phyloP scores from a whole-genome alignment of 1,140 invertebrate species.

The Aphidius ervi region DNA sequence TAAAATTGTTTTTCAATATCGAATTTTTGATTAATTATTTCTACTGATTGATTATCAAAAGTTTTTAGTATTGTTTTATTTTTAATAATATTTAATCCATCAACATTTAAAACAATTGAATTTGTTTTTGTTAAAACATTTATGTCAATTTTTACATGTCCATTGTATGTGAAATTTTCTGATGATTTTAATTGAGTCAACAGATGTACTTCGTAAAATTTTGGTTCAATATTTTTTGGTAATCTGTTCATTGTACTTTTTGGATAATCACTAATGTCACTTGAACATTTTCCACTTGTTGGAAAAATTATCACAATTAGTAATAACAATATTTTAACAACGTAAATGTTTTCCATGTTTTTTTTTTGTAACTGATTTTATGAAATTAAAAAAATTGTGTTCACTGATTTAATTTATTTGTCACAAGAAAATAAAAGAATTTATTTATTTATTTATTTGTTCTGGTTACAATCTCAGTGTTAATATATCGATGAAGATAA shows the following conservation, averaged over 20 bases:
- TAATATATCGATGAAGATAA: no score
- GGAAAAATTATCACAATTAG: no score
- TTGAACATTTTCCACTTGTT: no score
- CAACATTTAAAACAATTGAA: conserved; percentile 26
- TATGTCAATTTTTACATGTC: conserved; percentile 25
- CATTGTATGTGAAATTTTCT: conserved; percentile 29
- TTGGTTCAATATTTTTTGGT: conserved; percentile 27
- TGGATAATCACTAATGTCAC: no score
- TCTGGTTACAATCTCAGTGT: no score
- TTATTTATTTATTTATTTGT: no score
- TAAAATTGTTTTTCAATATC: conserved; percentile 33
- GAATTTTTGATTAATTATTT: conserved; percentile 19
- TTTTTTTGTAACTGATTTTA: no score
- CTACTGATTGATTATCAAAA: background rate
- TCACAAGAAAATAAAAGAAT: no score
- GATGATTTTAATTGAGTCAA: conserved; percentile 21
- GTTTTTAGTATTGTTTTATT: conserved; percentile 18
- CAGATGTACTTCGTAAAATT: conserved; percentile 28
- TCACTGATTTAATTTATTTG: no score
- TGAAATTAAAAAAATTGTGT: no score
- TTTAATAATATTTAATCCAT: conserved; percentile 25
- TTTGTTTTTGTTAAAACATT: conserved; percentile 20
- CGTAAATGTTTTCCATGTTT: no score
- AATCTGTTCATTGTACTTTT: conserved; percentile 28
- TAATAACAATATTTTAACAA: no score